Evolutionary conservation across 37 sponge, comb jelly and placozoan species (phyloP), one percentile per base, ranked within the genome.

Genomic region (Haliclona indistincta): DNA sequence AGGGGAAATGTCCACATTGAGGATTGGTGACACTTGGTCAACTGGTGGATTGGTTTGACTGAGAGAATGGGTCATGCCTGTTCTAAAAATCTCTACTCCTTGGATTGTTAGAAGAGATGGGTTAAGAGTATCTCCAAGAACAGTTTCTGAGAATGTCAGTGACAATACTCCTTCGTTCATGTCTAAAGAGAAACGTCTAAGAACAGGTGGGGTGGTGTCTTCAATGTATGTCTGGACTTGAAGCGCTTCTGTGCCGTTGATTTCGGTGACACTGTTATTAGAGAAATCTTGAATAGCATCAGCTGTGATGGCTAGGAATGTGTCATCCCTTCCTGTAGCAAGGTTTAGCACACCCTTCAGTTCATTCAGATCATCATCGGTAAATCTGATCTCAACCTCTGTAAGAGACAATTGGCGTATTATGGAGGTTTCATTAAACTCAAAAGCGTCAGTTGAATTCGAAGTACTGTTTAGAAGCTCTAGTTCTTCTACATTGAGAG

Each of bases 101-200:
- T 86, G 91, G 25, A 91, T 77, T 2, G 47, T 42, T 1, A 91
- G 25, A 36, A 47, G 20, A 19, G 76, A 40, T 3, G 81, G 71
- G 68, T 85, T 36, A 3, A 93, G 67, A 19, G 94, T 75, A 49
- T 67, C 60, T 29, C 70, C 86, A 61, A 81, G 73, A 33, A 95
- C 77, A n/a, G 92, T 84, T 71, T 95, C 96, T 43, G 73, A 72
- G 43, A 92, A 95, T 0, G 80, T 70, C 33, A 95, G 68, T n/a
- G n/a, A 13, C 28, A 95, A 60, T 2, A 45, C 8, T 20, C 92
- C 93, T 33, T 17, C 56, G 42, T 85, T 83, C 53, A 91, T 49
- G 51, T 95, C 87, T 33, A 95, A 49, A 3, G 34, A 20, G 58
- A 67, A 95, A 2, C 70, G 42, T 7, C 76, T n/a, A 1, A 89